A percentile compares a stretch with the other conserved stretches of the same genome.
Conservation (phyloP, 2,113 vertebrate species). For the Acanthochromis polyacanthus region DNA sequence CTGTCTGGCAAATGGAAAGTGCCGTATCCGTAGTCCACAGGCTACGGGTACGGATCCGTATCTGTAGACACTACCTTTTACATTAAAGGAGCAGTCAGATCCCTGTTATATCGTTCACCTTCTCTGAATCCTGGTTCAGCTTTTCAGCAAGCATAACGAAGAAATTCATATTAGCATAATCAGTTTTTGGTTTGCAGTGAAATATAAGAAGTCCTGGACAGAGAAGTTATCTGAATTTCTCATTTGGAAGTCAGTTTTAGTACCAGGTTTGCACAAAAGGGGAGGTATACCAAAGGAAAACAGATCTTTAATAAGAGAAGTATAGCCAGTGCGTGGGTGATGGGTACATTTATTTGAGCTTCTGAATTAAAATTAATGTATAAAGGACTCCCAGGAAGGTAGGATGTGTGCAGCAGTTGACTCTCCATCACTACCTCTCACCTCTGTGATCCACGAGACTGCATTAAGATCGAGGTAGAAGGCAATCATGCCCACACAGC, state of each 20-base stretch:
- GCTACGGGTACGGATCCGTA: no score
- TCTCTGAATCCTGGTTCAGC: slow-evolving; percentile 18
- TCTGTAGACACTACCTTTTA: no score
- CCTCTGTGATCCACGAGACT: slow-evolving; percentile 32
- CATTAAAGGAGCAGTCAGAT: slow-evolving; percentile 21
- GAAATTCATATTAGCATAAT: no score
- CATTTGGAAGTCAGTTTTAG: slow-evolving; percentile 2
- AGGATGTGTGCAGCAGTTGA: slow-evolving; percentile 21
- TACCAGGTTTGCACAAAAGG: background rate
- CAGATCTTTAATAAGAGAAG: slow-evolving; percentile 5
- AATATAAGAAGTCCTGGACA: background rate
- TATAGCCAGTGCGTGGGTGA: slow-evolving; percentile 20
- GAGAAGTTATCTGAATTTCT: slow-evolving; percentile 13
- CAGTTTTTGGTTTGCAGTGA: background rate
- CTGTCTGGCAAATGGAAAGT: no score
- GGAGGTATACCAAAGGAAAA: background rate
- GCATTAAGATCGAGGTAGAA: slow-evolving; percentile 48
- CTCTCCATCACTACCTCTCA: slow-evolving; percentile 23
- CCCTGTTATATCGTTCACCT: slow-evolving; percentile 17
- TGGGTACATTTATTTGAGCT: background rate
- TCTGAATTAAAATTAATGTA: slow-evolving; percentile 22
- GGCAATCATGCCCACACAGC: slow-evolving; percentile 57
- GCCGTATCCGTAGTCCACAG: no score
- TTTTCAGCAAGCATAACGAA: background rate
- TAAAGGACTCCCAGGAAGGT: slow-evolving; percentile 9